Evolutionary conservation across 37 sponge, comb jelly and placozoan species (phyloP), one percentile per base, ranked within the genome.

Genomic region (Spongia lamella): DNA sequence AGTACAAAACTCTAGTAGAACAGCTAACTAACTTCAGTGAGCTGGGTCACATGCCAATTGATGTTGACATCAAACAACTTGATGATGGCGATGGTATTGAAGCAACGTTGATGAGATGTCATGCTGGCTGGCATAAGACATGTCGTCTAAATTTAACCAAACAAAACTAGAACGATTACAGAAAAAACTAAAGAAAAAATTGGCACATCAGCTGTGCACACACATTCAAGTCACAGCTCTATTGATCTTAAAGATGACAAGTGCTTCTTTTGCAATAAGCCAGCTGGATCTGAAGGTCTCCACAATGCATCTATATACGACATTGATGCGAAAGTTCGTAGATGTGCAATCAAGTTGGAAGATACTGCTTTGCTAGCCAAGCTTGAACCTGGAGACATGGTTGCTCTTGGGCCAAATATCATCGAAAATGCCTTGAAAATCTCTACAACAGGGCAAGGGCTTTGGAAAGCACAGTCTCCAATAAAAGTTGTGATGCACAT

Each of bases 251-350:
- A 73, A 57, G 58, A 54, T 25, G 22, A 34, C 36, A 20, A n/a
- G 20, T n/a, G 32, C 29, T 14, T 20, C 25, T 32, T 40, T 29
- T 14, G 25, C 24, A 55, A 61, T 49, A 25, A 39, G 1, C 47
- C 47, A 43, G 40, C n/a, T 36, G 60, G 60, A 21, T 36, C 40
- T 79, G 47, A 52, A 27, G 47, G 26, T 29, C 57, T 77, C 33
- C 69, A 79, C 56, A 20, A 79, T 36, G 79, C 69, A 27, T 52
- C 79, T 9, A 79, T 59, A 32, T 66, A 61, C 21, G 49, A 79
- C 51, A 25, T 79, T n/a, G 79, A 79, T 50, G 35, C 24, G 38
- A 36, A 40, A 30, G 69, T 68, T 22, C 40, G 60, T 7, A 22
- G 16, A 65, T 68, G 68, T 66, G 79, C 78, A 7, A 22, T 36